phyloP scores from a whole-genome alignment of 35 echinoderm and acorn worm species.

The Heliocidaris tuberculata region DNA sequence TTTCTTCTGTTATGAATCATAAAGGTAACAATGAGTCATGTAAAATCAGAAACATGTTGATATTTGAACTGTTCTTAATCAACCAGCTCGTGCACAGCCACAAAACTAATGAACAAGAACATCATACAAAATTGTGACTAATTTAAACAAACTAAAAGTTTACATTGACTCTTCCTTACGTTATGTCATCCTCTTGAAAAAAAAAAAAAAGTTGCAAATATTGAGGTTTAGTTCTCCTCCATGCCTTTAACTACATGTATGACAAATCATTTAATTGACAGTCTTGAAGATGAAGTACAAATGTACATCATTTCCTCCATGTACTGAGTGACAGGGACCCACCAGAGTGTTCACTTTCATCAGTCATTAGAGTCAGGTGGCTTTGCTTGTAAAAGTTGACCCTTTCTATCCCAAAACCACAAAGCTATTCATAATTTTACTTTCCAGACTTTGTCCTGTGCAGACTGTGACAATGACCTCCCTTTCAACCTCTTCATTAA shows the following conservation, averaged over 20 bases:
- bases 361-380: not conserved
- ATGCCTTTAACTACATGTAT: not conserved
- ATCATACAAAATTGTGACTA: no score
- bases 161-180: no score
- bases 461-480: not conserved
- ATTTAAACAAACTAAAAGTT: no score
- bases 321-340: not conserved
- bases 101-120: not conserved
- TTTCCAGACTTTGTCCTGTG: not conserved
- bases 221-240: no score
- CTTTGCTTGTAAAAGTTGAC: not conserved
- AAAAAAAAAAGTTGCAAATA: no score
- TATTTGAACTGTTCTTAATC: not conserved
- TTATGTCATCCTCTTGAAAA: no score
- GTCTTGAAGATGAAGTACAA: not conserved
- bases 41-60: not conserved
- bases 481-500: not conserved
- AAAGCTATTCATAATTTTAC: constrained; percentile 5
- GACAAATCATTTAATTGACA: not conserved
- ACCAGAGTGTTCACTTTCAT: not conserved
- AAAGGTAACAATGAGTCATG: not conserved
- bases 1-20: not conserved
- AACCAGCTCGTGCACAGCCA: not conserved
- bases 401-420: not conserved
- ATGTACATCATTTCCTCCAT: not conserved